These are phyloP conservation scores for Sinotaia quadrata DNA, from an alignment of 2,888 invertebrate genomes.

Conservation along the genomic window DNA sequence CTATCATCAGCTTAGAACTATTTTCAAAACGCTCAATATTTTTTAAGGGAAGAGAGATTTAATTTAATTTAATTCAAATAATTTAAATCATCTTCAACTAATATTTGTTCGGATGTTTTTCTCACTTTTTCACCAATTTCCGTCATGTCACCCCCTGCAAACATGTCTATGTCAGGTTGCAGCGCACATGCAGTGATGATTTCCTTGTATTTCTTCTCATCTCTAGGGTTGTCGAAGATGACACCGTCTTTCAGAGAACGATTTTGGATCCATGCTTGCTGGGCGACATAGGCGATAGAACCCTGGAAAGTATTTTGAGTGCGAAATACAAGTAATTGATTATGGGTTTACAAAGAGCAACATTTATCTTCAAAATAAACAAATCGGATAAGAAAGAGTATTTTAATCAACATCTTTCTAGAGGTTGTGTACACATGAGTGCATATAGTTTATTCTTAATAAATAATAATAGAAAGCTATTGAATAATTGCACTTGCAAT, in stretches of 20 bases:
- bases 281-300: conserved; percentile 34
- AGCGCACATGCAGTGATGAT: conserved; percentile 33
- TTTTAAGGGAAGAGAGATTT: too few relatives aligned
- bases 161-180: conserved; percentile 28
- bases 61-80: too few relatives aligned
- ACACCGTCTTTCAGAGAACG: conserved; percentile 33
- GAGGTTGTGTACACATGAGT: too few relatives aligned
- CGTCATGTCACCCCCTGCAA: conserved; percentile 34
- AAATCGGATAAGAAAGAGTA: neutral
- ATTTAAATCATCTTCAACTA: too few relatives aligned
- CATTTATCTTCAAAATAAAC: neutral
- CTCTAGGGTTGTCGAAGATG: conserved; percentile 31
- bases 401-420: neutral
- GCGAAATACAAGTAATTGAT: neutral
- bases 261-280: conserved; percentile 40
- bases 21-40: too few relatives aligned
- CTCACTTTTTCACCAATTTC: conserved; percentile 37
- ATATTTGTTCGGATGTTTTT: too few relatives aligned
- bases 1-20: too few relatives aligned
- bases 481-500: too few relatives aligned
- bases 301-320: conserved; percentile 23
- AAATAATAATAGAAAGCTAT: neutral
- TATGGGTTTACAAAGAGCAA: too few relatives aligned
- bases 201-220: conserved; percentile 23
- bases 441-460: neutral